Evolutionary conservation across 1,140 invertebrate genomes (phyloP).

Genomic region (Medauroidea extradentata): DNA sequence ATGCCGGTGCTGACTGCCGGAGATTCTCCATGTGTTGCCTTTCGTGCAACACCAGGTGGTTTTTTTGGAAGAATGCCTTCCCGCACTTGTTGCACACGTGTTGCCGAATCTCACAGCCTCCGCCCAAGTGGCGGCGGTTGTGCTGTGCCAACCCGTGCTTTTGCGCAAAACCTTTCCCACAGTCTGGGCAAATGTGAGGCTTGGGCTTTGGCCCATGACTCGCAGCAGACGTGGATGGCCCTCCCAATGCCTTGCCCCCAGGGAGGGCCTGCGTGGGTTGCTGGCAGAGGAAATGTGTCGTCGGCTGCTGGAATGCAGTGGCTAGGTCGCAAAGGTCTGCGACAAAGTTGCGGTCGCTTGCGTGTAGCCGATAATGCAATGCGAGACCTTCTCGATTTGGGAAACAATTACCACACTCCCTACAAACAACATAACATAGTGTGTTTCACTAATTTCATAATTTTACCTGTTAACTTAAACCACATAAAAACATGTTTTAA

Average conservation of each 20-base stretch:
- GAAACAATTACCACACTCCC: conserved; percentile 61
- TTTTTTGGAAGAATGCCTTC: conserved; percentile 83
- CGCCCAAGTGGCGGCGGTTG: conserved; percentile 64
- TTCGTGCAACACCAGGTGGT: conserved; percentile 73
- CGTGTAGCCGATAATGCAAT: conserved; percentile 74
- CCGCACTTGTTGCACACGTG: conserved; percentile 79
- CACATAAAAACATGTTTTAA: too few species aligned
- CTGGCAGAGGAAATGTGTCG: conserved; percentile 49
- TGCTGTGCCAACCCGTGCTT: conserved; percentile 76
- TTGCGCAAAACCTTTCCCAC: conserved; percentile 77
- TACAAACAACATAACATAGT: conserved; percentile 36
- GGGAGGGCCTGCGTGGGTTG: neutral
- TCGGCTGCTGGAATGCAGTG: conserved; percentile 61
- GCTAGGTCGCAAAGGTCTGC: conserved; percentile 80
- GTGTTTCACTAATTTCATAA: too few species aligned
- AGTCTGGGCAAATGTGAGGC: conserved; percentile 75
- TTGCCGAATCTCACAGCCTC: conserved; percentile 72
- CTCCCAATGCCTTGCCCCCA: conserved; percentile 44
- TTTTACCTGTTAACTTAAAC: too few species aligned
- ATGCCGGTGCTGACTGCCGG: conserved; percentile 23
- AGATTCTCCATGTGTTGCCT: conserved; percentile 70
- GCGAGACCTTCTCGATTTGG: conserved; percentile 68
- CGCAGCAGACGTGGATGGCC: conserved; percentile 32
- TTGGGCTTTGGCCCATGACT: conserved; percentile 53
- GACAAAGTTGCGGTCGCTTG: conserved; percentile 75